Percentiles rank a stretch among this genome's conserved stretches.
Evolutionary conservation across 2,888 invertebrate species (phyloP).

Genomic region (Acleris cristana): DNA sequence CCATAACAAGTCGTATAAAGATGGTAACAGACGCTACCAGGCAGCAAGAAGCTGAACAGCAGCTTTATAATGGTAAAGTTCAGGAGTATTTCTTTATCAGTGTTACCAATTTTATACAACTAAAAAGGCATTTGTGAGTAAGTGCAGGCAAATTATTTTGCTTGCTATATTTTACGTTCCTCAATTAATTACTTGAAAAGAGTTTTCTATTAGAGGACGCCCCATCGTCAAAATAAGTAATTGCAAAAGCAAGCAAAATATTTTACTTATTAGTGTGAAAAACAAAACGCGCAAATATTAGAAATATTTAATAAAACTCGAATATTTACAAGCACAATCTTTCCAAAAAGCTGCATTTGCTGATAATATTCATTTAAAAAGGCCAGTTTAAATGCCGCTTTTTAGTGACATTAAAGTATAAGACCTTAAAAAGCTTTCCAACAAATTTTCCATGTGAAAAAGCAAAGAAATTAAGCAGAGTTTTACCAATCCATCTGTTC

Average conservation of each 20-base stretch:
- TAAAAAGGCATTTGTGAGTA: slow-evolving; percentile 3
- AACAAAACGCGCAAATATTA: slow-evolving; percentile 1
- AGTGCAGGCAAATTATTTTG: slow-evolving; percentile 3
- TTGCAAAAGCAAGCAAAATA: background rate
- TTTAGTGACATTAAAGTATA: too few species aligned
- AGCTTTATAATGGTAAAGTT: background rate
- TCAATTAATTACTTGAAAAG: background rate
- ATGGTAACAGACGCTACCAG: slow-evolving; percentile 12
- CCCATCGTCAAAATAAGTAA: too few species aligned
- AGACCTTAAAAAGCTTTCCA: too few species aligned
- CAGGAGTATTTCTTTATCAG: background rate
- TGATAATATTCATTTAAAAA: too few species aligned
- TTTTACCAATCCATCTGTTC: too few species aligned
- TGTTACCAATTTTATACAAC: slow-evolving; percentile 19
- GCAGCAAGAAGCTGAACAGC: background rate
- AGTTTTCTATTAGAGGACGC: too few species aligned
- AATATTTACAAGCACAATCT: slow-evolving; percentile 5
- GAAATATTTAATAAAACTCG: slow-evolving; percentile 13
- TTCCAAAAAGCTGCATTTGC: background rate
- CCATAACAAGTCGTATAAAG: slow-evolving; percentile 16
- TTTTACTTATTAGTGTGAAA: background rate
- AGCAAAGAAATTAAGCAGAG: too few species aligned
- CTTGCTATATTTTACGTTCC: slow-evolving; percentile 3
- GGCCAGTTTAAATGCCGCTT: too few species aligned
- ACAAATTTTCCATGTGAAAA: too few species aligned